Evolutionary conservation across 2,888 invertebrate species (phyloP).

Genomic region (Heliconius ethilla): DNA sequence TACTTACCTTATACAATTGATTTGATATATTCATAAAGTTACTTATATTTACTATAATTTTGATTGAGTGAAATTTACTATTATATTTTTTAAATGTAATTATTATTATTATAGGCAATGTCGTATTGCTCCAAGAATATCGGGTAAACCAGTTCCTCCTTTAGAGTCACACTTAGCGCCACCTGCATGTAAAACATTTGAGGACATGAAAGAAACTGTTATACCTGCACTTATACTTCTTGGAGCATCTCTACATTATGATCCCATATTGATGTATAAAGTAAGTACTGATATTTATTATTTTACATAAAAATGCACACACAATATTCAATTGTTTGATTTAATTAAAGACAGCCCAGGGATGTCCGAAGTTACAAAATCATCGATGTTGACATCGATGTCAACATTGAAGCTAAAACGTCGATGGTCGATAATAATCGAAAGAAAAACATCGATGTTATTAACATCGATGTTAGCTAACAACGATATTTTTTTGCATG

Average conservation of each 20-base stretch:
- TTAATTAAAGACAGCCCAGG: background rate
- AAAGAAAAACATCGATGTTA: too few species aligned
- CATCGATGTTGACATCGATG: too few species aligned
- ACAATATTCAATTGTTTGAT: background rate
- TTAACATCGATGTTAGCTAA: too few species aligned
- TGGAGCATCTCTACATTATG: constrained; percentile 93
- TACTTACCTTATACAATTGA: background rate
- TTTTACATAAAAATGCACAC: background rate
- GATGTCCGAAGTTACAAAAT: too few species aligned
- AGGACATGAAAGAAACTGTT: constrained; percentile 87
- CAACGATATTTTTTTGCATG: too few species aligned
- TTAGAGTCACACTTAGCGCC: constrained; percentile 84
- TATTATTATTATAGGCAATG: constrained; percentile 83
- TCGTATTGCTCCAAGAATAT: constrained; percentile 86
- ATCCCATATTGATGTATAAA: constrained; percentile 95
- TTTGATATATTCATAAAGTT: background rate
- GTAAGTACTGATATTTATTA: constrained; percentile 53
- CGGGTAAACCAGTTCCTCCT: constrained; percentile 79
- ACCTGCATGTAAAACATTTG: constrained; percentile 84
- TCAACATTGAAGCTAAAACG: too few species aligned
- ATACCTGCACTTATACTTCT: constrained; percentile 93
- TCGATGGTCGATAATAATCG: too few species aligned
- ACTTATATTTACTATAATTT: background rate
- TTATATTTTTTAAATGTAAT: background rate
- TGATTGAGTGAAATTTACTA: background rate